Evolutionary conservation across 1,140 invertebrate genomes (phyloP), one percentile per base, ranked within the genome.

Genomic region (Tribolium madens): DNA sequence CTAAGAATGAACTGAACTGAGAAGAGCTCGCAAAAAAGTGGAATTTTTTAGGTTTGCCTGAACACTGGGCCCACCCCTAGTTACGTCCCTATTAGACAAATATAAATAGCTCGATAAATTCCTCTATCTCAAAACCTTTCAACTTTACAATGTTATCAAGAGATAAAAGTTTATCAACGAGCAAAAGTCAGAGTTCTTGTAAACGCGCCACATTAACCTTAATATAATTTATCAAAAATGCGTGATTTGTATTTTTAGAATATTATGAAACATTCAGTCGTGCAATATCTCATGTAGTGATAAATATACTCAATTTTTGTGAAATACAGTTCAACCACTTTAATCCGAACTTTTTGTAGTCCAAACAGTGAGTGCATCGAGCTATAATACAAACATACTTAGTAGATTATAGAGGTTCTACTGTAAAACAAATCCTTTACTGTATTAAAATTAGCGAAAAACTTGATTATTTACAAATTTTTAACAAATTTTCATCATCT

Each of bases 141-240:
- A 64, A 64, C 57, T 64, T 57, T 64, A 64, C 57, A 33, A 21
- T 33, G 57, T 33, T 64, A 64, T 64, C 57, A 31, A 6, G 4
- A 42, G 57, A 64, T 64, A 64, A 64, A 64, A 64, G 57, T 64
- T 64, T 64, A 64, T 64, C 57, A 13, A 12, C 57, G 57, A 64
- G 57, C 57, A 64, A 33, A 64, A 64, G 57, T 64, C 57, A 64
- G 21, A 64, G 57, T 64, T 64, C 57, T 64, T 64, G 21, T 33
- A 33, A 64, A 64, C 57, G 31, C 26, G 31, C 26, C 57, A 64
- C n/a, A 64, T 64, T 64, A 64, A 64, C 57, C 57, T 64, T 64
- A 64, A 31, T 64, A 6, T 64, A 33, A n/a, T 42, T 64, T 64
- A 64, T 64, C 57, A 64, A 31, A 64, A 64, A 33, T 64, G 12